Percentiles rank a stretch among this genome's conserved stretches.
Conservation (phyloP, 2,113 vertebrate genomes). For the Dromiciops gliroides region DNA sequence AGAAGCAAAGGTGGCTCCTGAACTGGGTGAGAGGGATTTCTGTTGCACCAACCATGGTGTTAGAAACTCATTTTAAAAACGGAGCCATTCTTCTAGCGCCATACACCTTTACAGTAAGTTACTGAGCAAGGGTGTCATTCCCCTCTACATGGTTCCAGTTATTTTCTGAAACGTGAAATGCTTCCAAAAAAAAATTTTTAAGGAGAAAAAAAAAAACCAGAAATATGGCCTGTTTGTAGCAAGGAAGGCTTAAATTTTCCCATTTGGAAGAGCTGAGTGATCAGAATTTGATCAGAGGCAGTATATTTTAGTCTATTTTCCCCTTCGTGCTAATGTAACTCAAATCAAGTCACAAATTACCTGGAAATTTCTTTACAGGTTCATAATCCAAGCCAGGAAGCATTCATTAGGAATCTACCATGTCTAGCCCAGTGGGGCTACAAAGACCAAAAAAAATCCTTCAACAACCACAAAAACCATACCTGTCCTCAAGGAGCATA, state of each 20-base stretch:
- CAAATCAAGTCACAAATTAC: background rate
- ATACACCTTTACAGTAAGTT: background rate
- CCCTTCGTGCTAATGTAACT: constrained; percentile 1
- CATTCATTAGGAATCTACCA: constrained; percentile 9
- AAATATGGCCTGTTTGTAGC: background rate
- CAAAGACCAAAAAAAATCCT: background rate
- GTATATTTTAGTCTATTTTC: constrained; percentile 13
- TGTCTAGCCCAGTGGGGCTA: background rate
- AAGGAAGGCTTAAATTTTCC: background rate
- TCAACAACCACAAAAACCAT: background rate
- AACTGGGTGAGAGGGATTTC: fast-evolving
- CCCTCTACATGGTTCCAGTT: background rate
- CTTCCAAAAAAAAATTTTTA: background rate
- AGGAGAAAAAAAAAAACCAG: background rate
- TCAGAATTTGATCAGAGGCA: background rate
- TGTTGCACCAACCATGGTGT: background rate
- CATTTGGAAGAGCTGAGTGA: background rate
- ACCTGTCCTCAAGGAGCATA: background rate
- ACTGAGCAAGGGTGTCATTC: background rate
- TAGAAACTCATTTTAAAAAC: background rate
- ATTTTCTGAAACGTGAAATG: background rate
- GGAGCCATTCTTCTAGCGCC: background rate
- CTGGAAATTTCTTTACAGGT: constrained; percentile 37
- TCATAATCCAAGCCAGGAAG: constrained; percentile 5
- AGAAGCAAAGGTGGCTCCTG: background rate